Percentiles rank a stretch among this genome's conserved stretches.
Conservation (phyloP, 2,797 vertebrate genomes). For the Phyllotis vaccarum region DNA sequence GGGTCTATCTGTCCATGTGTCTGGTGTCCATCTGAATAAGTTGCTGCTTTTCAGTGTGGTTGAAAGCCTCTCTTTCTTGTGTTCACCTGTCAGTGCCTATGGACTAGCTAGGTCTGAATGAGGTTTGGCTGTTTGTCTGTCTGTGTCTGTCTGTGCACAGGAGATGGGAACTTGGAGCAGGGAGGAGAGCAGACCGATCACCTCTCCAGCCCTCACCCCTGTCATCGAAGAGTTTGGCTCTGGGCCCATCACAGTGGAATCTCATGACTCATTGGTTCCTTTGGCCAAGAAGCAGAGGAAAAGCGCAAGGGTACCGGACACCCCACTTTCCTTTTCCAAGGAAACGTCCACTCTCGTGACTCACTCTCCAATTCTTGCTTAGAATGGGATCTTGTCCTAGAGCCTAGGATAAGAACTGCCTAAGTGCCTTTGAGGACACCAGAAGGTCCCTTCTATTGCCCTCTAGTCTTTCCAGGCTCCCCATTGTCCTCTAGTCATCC, state of each 20-base stretch:
- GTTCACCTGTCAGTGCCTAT: background rate
- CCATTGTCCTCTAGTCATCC: background rate
- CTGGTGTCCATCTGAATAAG: background rate
- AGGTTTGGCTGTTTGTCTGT: background rate
- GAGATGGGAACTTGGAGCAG: background rate
- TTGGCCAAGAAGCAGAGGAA: slow-evolving; percentile 72
- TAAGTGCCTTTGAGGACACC: no score
- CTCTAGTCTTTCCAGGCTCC: background rate
- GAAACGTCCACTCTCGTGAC: slow-evolving; percentile 60
- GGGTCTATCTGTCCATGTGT: background rate
- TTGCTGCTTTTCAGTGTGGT: background rate
- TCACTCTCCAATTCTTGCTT: slow-evolving; percentile 46
- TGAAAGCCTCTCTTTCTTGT: background rate
- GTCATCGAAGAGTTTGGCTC: background rate
- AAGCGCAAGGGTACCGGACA: slow-evolving; percentile 62
- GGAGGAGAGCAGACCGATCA: background rate
- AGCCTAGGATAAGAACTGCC: background rate
- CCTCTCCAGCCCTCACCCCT: background rate
- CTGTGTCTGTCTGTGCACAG: background rate
- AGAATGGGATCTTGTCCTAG: background rate
- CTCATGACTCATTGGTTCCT: slow-evolving; percentile 76
- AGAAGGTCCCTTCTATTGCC: background rate
- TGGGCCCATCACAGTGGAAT: slow-evolving; percentile 36
- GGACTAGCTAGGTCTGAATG: background rate
- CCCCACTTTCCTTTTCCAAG: slow-evolving; percentile 71